Evolutionary conservation across 2,113 vertebrate genomes (phyloP).

Genomic region (Rhinolophus sinicus): DNA sequence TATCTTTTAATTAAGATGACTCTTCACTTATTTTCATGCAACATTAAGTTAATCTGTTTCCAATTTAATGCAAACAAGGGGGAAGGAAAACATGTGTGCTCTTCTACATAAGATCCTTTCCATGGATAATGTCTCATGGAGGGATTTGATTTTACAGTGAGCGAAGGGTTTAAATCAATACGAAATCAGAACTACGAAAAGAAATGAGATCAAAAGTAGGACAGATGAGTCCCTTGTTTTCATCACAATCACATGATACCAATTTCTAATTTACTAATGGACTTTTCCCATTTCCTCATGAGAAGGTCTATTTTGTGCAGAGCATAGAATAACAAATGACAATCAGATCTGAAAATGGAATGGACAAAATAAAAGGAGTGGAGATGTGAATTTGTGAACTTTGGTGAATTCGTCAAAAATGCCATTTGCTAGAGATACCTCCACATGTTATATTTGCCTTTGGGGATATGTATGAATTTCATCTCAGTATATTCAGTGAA

Average conservation of each 20-base stretch:
- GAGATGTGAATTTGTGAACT: background rate
- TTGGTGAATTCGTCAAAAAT: constrained; percentile 49
- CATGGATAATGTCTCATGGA: background rate
- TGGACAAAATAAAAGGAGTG: background rate
- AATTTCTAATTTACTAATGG: background rate
- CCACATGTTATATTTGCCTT: background rate
- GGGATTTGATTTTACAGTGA: constrained; percentile 40
- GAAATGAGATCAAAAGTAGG: background rate
- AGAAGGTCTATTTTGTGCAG: background rate
- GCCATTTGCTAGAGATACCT: background rate
- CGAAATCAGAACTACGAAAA: background rate
- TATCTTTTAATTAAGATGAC: constrained; percentile 66
- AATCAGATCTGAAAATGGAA: background rate
- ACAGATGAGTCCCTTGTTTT: accelerated
- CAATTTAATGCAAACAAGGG: constrained; percentile 51
- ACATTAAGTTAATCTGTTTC: constrained; percentile 62
- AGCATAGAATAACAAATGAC: background rate
- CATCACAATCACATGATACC: background rate
- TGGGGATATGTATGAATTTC: constrained; percentile 1
- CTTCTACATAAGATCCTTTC: background rate
- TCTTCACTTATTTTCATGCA: constrained; percentile 72
- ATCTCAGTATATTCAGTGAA: constrained; percentile 30
- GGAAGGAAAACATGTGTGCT: background rate
- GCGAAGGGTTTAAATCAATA: constrained; percentile 2
- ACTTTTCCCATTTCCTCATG: background rate